These are phyloP conservation scores for Helostoma temminkii DNA, from an alignment of 2,797 vertebrate species.

Conservation along the genomic window DNA sequence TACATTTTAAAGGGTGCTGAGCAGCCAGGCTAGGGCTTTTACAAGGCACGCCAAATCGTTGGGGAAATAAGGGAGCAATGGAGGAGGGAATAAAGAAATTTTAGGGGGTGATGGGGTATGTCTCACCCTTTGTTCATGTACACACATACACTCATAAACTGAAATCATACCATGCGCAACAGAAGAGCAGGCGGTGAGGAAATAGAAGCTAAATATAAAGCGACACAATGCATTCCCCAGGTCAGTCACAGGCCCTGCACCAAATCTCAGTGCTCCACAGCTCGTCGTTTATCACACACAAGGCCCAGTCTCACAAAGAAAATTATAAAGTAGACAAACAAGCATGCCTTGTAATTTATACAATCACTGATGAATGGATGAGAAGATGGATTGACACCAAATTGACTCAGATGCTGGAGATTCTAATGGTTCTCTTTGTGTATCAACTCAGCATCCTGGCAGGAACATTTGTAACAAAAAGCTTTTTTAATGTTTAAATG, in stretches of 20 bases:
- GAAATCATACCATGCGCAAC: conserved; percentile 71
- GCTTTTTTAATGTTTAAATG: conserved; percentile 85
- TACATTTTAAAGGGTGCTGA: conserved; percentile 80
- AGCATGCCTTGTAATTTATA: conserved; percentile 70
- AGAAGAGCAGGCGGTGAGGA: conserved; percentile 73
- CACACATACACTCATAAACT: conserved; percentile 35
- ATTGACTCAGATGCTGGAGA: conserved; percentile 66
- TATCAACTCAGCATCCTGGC: conserved; percentile 78
- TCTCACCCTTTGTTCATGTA: conserved; percentile 63
- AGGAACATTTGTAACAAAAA: conserved; percentile 81
- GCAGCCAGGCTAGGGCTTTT: conserved; percentile 72
- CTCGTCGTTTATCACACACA: conserved; percentile 67
- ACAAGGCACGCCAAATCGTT: conserved; percentile 71
- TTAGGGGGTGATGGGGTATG: conserved; percentile 69
- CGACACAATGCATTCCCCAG: conserved; percentile 75
- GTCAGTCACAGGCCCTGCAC: conserved; percentile 69
- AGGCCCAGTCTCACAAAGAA: conserved; percentile 43
- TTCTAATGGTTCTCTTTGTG: conserved; percentile 67
- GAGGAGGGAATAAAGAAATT: conserved; percentile 76
- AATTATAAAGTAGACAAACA: conserved; percentile 69
- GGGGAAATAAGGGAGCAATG: conserved; percentile 79
- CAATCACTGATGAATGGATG: conserved; percentile 64
- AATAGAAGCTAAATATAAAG: conserved; percentile 79
- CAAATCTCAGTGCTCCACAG: conserved; percentile 65
- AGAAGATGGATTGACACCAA: conserved; percentile 70